phyloP scores from a whole-genome alignment of 2,797 vertebrate genomes.

The Helicolenus hilgendorfi region DNA sequence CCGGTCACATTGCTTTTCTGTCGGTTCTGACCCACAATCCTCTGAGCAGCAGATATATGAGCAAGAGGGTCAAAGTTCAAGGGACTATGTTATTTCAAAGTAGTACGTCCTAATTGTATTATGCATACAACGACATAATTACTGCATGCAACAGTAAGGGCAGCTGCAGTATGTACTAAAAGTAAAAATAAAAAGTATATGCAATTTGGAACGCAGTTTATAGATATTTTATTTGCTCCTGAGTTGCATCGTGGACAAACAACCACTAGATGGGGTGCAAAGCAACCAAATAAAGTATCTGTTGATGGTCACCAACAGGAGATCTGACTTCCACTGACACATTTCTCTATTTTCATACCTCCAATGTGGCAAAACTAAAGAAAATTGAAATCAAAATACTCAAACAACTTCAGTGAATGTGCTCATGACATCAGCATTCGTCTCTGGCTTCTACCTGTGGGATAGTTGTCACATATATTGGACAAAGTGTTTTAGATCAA shows the following conservation, averaged over 20 bases:
- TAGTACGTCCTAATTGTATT: too few relatives aligned
- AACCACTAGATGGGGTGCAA: constrained; percentile 82
- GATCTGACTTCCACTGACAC: background rate
- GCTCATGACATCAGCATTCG: background rate
- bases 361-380: background rate
- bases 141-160: too few relatives aligned
- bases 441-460: background rate
- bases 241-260: constrained; percentile 8
- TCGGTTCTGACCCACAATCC: too few relatives aligned
- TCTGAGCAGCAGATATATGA: too few relatives aligned
- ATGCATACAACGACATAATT: too few relatives aligned
- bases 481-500: background rate
- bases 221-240: background rate
- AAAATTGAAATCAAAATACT: background rate
- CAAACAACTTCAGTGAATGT: background rate
- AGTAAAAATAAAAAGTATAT: too few relatives aligned
- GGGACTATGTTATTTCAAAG: too few relatives aligned
- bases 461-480: background rate
- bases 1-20: too few relatives aligned
- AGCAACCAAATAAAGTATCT: constrained; percentile 20
- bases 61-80: too few relatives aligned
- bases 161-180: too few relatives aligned
- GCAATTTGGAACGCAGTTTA: too few relatives aligned
- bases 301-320: background rate
- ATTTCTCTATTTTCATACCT: background rate